phyloP scores from a whole-genome alignment of 2,113 vertebrate species.

The Phylloscopus whistleri region DNA sequence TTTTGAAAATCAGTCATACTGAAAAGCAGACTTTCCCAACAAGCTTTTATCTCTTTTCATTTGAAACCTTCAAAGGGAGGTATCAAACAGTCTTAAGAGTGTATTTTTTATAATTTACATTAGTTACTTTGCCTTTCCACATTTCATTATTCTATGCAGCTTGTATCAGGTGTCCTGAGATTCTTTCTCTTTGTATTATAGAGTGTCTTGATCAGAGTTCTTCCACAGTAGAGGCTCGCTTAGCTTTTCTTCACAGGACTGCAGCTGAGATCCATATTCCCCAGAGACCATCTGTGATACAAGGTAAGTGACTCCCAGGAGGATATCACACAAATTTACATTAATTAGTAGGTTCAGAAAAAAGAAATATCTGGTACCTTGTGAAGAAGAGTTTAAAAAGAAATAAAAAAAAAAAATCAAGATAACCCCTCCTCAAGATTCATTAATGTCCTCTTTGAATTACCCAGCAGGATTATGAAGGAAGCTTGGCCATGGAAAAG shows the following conservation, averaged over 20 bases:
- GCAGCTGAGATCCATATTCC: slow-evolving; percentile 7
- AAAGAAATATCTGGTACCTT: not conserved
- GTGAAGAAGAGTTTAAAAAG: not conserved
- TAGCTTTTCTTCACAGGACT: slow-evolving; percentile 35
- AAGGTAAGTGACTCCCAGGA: not conserved
- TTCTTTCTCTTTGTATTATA: slow-evolving; percentile 31
- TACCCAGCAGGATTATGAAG: not conserved
- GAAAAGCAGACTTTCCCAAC: not conserved
- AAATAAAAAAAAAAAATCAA: not conserved
- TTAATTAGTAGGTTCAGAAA: not conserved
- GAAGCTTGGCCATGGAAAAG: not conserved
- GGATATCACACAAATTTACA: not conserved
- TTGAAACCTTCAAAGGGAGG: slow-evolving; percentile 35
- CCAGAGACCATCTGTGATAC: not conserved
- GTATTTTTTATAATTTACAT: slow-evolving; percentile 28
- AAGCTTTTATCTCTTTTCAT: slow-evolving; percentile 37
- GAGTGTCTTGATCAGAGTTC: slow-evolving; percentile 34
- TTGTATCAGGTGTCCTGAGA: slow-evolving; percentile 29
- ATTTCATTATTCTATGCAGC: slow-evolving; percentile 20
- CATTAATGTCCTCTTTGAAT: not conserved
- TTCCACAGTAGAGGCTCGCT: not conserved
- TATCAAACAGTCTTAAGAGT: slow-evolving; percentile 36
- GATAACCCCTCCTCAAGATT: not conserved
- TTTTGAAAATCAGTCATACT: not conserved
- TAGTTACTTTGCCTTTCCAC: slow-evolving; percentile 14